Percentiles rank a stretch among this genome's conserved stretches.
phyloP scores from a whole-genome alignment of 2,113 vertebrate species.

The Chloroceryle aenea region DNA sequence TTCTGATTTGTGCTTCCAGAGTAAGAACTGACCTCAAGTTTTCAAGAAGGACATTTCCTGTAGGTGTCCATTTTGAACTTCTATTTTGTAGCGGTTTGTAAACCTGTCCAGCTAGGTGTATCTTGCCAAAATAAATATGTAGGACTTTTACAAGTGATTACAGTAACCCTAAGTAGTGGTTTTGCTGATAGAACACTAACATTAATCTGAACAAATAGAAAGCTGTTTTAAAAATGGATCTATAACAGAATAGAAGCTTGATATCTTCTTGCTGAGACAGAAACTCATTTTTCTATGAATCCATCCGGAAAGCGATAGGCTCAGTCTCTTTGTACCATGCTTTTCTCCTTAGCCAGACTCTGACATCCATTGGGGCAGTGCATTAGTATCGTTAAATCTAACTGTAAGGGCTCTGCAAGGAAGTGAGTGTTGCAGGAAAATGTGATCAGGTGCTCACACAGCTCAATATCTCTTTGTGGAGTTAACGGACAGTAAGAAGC shows the following conservation, averaged over 20 bases:
- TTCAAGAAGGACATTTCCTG: background rate
- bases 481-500: background rate
- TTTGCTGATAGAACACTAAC: background rate
- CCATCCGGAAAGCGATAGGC: too few relatives aligned
- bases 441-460: background rate
- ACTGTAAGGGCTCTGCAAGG: background rate
- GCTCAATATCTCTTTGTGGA: background rate
- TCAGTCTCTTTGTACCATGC: background rate
- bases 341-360: background rate
- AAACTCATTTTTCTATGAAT: background rate
- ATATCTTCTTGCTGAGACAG: background rate
- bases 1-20: background rate
- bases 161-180: background rate
- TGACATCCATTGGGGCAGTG: too few relatives aligned
- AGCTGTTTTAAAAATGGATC: background rate
- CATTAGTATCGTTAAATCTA: background rate
- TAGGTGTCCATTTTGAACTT: background rate
- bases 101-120: background rate
- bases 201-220: background rate
- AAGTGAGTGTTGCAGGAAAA: too few relatives aligned
- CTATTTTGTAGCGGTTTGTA: background rate
- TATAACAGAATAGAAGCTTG: fast-evolving
- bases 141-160: background rate
- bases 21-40: background rate
- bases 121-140: background rate